These are phyloP conservation scores for Okapia johnstoni DNA, from an alignment of 2,113 vertebrate species.

Conservation along the genomic window DNA sequence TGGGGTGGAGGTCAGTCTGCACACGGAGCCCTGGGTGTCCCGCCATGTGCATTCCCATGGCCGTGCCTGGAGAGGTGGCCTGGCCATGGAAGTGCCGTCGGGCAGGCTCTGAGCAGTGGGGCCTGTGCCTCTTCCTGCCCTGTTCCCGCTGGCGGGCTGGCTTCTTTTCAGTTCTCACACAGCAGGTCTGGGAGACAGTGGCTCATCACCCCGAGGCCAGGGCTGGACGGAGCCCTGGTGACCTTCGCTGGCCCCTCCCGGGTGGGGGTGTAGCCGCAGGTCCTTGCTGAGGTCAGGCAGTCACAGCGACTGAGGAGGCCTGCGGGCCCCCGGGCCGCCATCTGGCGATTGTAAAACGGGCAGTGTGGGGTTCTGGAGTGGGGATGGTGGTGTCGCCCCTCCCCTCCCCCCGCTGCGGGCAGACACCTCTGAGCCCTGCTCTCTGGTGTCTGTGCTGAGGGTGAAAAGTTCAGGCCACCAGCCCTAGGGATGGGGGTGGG, in stretches of 20 bases:
- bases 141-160: rapidly evolving
- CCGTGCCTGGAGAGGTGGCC: not conserved
- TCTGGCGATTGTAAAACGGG: conserved; percentile 93
- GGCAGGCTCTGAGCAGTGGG: not conserved
- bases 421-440: conserved; percentile 76
- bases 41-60: rapidly evolving
- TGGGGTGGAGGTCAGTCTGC: rapidly evolving
- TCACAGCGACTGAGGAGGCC: conserved; percentile 73
- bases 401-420: conserved; percentile 60
- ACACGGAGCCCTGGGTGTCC: not conserved
- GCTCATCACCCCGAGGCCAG: not conserved
- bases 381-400: conserved; percentile 69
- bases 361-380: conserved; percentile 81
- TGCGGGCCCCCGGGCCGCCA: conserved; percentile 79
- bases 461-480: conserved; percentile 85
- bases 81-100: not conserved
- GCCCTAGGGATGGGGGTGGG: conserved; percentile 67
- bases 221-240: not conserved
- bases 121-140: not conserved
- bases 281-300: conserved; percentile 80
- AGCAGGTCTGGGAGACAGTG: not conserved
- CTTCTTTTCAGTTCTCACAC: not conserved
- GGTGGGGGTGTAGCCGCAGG: conserved; percentile 21
- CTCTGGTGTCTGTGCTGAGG: conserved; percentile 70
- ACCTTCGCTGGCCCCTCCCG: not conserved